Evolutionary conservation across 2,113 vertebrate species (phyloP), one percentile per base, ranked within the genome.

Genomic region (Ciconia stormi): DNA sequence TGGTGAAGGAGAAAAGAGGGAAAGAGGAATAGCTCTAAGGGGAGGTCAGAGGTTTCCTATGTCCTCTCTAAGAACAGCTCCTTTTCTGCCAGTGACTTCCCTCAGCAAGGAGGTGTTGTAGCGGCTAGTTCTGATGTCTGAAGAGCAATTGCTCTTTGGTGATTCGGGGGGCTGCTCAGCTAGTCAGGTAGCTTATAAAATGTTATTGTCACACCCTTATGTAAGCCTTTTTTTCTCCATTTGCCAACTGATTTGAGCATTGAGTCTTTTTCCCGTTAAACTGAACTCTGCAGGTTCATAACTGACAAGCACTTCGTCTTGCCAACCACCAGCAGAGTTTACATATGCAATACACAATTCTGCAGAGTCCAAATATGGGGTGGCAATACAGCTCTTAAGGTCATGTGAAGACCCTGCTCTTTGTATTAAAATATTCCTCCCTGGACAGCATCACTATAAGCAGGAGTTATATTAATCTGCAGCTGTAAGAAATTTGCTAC

Each of bases 221-320:
- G 29, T 29, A 25, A 88, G 86, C 70, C 70, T 47, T 59, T 88
- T 88, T 88, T 96, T 76, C 92, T 97, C 93, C 67, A 46, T 82
- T 93, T 95, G 46, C 91, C 92, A 94, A 82, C 94, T 50, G 58
- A 19, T 81, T 90, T 87, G 87, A 92, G 74, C 19, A 2, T 12
- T 25, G 44, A 82, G 14, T 73, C 67, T 90, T 89, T 91, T 94
- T 76, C 21, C 61, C 11, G 5, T 61, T 93, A 77, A 97, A 74
- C 89, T 93, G 91, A 94, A 73, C 86, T 63, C 59, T 55, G 58
- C 50, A 61, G 3, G 62, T 94, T 89, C n/a, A 22, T 36, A 34
- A 78, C 74, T 34, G 50, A 23, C 22, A 52, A 36, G 36, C 4
- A 0, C 40, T 74, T 63, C 3, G 2, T 22, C n/a, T 14, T 52